phyloP scores from a whole-genome alignment of 2,888 invertebrate genomes.

The Lordiphosa fenestrarum region DNA sequence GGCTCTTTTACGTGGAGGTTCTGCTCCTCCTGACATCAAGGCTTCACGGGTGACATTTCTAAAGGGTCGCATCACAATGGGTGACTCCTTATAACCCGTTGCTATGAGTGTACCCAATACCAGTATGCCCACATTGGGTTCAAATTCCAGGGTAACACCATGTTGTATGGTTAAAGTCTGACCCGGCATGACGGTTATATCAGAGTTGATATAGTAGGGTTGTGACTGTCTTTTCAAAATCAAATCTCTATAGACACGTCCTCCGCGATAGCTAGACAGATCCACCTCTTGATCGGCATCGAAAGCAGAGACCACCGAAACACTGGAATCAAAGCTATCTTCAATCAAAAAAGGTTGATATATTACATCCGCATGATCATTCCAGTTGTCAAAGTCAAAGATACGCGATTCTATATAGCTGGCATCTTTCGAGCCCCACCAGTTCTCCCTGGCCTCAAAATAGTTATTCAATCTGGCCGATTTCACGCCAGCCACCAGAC shows the following conservation, averaged over 20 bases:
- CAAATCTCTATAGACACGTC: slow-evolving; percentile 86
- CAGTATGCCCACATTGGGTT: slow-evolving; percentile 96
- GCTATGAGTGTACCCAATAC: slow-evolving; percentile 95
- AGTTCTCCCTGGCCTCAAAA: slow-evolving; percentile 95
- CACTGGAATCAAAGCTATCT: slow-evolving; percentile 88
- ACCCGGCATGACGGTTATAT: slow-evolving; percentile 98
- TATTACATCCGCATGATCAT: slow-evolving; percentile 95
- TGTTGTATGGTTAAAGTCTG: slow-evolving; percentile 92
- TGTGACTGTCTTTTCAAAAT: slow-evolving; percentile 83
- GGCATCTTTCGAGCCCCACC: slow-evolving; percentile 94
- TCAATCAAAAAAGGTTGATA: slow-evolving; percentile 93
- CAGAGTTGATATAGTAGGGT: slow-evolving; percentile 91
- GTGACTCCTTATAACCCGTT: slow-evolving; percentile 87
- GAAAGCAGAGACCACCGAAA: slow-evolving; percentile 83
- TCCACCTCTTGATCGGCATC: slow-evolving; percentile 82
- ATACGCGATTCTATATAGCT: slow-evolving; percentile 89
- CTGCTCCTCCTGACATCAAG: slow-evolving; percentile 7
- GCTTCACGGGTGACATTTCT: slow-evolving; percentile 68
- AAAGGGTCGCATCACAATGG: slow-evolving; percentile 89
- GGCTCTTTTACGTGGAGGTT: slow-evolving; percentile 77
- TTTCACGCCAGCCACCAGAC: slow-evolving; percentile 93
- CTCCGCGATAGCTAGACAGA: slow-evolving; percentile 86
- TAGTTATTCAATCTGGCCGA: slow-evolving; percentile 93
- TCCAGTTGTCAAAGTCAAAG: slow-evolving; percentile 99
- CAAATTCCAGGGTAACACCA: slow-evolving; percentile 95